Evolutionary conservation across 2,888 invertebrate genomes (phyloP).

Genomic region (Muscina levida): DNA sequence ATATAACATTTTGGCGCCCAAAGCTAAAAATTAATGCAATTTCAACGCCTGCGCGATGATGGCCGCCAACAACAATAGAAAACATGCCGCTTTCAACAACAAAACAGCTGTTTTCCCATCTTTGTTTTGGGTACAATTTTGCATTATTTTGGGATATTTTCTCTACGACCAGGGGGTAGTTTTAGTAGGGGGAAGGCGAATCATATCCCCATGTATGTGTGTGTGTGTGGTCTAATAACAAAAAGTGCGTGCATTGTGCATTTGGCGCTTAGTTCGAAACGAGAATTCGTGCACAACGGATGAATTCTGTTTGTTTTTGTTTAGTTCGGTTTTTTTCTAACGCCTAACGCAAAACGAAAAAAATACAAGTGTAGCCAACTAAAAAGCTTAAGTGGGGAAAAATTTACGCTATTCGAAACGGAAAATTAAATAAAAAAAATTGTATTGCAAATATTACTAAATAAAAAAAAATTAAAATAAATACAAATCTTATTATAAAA

Average conservation of each 20-base stretch:
- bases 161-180: background rate
- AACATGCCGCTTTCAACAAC: conserved; percentile 21
- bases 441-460: background rate
- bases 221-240: background rate
- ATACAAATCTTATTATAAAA: too few species aligned
- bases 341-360: background rate
- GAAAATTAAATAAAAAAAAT: background rate
- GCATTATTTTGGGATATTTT: conserved; percentile 63
- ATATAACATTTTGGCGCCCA: too few species aligned
- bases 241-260: conserved; percentile 54
- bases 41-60: conserved; percentile 47
- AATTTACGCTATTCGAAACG: background rate
- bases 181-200: background rate
- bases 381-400: too few species aligned
- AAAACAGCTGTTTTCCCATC: conserved; percentile 59
- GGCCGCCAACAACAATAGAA: conserved; percentile 3
- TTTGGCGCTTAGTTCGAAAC: conserved; percentile 60
- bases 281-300: conserved; percentile 40
- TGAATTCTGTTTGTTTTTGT: conserved; percentile 33
- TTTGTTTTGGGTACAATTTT: conserved; percentile 66
- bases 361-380: background rate
- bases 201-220: background rate
- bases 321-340: conserved; percentile 34
- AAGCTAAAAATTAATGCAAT: background rate
- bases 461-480: background rate